A percentile compares a stretch with the other conserved stretches of the same genome.
These are phyloP conservation scores for Chromoteleia sp. DNA, from an alignment of 2,888 invertebrate genomes.

Conservation along the genomic window DNA sequence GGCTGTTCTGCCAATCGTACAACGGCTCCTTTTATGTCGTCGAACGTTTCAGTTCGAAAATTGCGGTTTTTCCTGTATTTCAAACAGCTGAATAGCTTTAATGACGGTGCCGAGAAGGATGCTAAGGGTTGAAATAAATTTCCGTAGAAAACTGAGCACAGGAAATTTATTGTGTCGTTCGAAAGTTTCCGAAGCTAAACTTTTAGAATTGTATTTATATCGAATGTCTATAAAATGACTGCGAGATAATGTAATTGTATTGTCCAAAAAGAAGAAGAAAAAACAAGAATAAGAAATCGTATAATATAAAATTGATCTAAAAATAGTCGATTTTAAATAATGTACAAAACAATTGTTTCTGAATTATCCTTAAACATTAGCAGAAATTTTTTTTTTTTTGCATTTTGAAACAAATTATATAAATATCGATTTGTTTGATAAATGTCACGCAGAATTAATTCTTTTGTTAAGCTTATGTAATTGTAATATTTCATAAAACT, in stretches of 20 bases:
- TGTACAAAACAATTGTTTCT: too few relatives aligned
- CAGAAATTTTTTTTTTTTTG: too few relatives aligned
- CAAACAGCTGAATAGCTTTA: conserved; percentile 31
- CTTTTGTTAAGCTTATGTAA: too few relatives aligned
- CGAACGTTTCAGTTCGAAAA: conserved; percentile 38
- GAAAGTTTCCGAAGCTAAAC: conserved; percentile 11
- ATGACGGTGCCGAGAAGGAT: conserved; percentile 32
- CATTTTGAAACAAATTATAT: too few relatives aligned
- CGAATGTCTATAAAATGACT: conserved; percentile 5
- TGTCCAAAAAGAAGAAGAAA: too few relatives aligned
- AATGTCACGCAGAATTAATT: too few relatives aligned
- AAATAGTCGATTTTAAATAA: too few relatives aligned
- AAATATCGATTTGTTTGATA: too few relatives aligned
- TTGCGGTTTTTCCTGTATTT: conserved; percentile 30
- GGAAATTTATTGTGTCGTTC: conserved; percentile 41
- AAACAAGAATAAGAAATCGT: too few relatives aligned
- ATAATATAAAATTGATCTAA: too few relatives aligned
- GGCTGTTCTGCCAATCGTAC: conserved; percentile 25
- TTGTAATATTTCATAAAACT: too few relatives aligned
- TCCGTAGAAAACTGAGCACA: conserved; percentile 21
- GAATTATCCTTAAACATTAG: too few relatives aligned
- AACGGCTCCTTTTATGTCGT: conserved; percentile 50
- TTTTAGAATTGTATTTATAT: conserved; percentile 30
- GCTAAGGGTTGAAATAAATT: conserved; percentile 46
- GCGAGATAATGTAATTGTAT: conserved; percentile 6